Percentiles rank a stretch among this genome's conserved stretches.
phyloP scores from a whole-genome alignment of 64 coral and sea anemone genomes.

The Stichodactyla mertensii region DNA sequence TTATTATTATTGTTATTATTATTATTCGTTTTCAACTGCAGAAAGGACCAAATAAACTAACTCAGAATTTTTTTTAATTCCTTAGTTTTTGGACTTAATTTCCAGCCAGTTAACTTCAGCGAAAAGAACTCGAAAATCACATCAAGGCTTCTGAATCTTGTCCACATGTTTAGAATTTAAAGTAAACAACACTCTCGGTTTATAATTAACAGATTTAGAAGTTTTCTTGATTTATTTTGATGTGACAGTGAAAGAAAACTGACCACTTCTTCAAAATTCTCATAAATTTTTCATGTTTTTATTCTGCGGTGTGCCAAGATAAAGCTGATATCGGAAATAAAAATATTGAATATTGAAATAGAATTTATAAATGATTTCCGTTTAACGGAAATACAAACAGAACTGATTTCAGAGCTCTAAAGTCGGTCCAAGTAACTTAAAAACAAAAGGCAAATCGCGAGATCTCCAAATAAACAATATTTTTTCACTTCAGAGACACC shows the following conservation, averaged over 20 bases:
- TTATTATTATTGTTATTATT: too few species aligned
- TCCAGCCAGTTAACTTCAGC: too few species aligned
- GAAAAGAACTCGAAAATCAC: too few species aligned
- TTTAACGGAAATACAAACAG: background rate
- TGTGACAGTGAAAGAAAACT: background rate
- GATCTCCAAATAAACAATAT: background rate
- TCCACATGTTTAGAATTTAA: too few species aligned
- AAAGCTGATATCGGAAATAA: background rate
- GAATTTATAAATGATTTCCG: conserved; percentile 11
- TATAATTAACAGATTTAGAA: background rate
- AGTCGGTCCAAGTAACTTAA: background rate
- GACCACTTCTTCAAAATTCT: background rate
- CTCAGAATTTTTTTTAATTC: too few species aligned
- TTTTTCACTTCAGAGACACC: background rate
- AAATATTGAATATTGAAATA: background rate
- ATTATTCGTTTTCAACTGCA: too few species aligned
- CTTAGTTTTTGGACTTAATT: too few species aligned
- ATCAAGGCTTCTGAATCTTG: too few species aligned
- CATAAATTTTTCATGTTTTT: conserved; percentile 6
- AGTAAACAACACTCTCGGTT: too few species aligned
- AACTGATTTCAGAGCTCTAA: background rate
- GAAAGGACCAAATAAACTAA: too few species aligned
- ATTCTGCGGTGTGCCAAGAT: background rate
- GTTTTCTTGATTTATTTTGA: background rate
- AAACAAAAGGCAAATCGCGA: background rate